Percentiles rank a stretch among this genome's conserved stretches.
Conservation (phyloP, 2,797 vertebrate species). For the Ctenopoma multispine region DNA sequence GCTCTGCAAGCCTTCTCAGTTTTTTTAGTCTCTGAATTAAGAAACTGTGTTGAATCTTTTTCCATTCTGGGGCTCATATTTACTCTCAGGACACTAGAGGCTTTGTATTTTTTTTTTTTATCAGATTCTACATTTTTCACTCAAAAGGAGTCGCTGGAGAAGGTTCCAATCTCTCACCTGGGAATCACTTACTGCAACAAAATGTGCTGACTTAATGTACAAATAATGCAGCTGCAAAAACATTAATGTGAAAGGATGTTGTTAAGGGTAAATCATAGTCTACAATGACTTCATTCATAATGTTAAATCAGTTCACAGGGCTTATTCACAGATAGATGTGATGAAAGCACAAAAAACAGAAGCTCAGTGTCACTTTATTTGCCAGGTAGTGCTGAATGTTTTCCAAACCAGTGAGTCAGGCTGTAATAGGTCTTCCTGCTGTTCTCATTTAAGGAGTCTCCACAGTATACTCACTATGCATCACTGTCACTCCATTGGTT, state of each 20-base stretch:
- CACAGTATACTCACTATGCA: slow-evolving; percentile 48
- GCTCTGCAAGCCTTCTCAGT: slow-evolving; percentile 63
- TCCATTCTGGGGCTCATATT: slow-evolving; percentile 75
- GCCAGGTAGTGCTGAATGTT: slow-evolving; percentile 36
- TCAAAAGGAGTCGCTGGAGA: slow-evolving; percentile 65
- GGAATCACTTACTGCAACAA: slow-evolving; percentile 64
- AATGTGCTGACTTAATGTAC: slow-evolving; percentile 60
- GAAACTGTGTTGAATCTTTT: slow-evolving; percentile 68
- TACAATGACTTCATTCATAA: slow-evolving; percentile 62
- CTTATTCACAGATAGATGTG: slow-evolving; percentile 19
- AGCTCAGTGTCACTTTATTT: slow-evolving; percentile 50
- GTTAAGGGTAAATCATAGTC: slow-evolving; percentile 19
- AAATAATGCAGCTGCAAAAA: slow-evolving; percentile 74
- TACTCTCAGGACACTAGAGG: slow-evolving; percentile 71
- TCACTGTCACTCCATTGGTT: slow-evolving; percentile 64
- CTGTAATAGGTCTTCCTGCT: slow-evolving; percentile 60
- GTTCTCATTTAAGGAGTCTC: slow-evolving; percentile 57
- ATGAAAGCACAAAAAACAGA: slow-evolving; percentile 51
- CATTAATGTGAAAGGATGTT: slow-evolving; percentile 49
- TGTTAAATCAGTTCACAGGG: slow-evolving; percentile 25
- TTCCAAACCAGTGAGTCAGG: slow-evolving; percentile 53
- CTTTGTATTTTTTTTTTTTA: slow-evolving; percentile 58
- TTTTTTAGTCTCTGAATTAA: slow-evolving; percentile 73
- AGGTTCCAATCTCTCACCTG: slow-evolving; percentile 52
- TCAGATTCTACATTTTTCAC: slow-evolving; percentile 52